These are phyloP conservation scores for Drosophila gaucha DNA, from an alignment of 2,888 invertebrate genomes.

Conservation along the genomic window DNA sequence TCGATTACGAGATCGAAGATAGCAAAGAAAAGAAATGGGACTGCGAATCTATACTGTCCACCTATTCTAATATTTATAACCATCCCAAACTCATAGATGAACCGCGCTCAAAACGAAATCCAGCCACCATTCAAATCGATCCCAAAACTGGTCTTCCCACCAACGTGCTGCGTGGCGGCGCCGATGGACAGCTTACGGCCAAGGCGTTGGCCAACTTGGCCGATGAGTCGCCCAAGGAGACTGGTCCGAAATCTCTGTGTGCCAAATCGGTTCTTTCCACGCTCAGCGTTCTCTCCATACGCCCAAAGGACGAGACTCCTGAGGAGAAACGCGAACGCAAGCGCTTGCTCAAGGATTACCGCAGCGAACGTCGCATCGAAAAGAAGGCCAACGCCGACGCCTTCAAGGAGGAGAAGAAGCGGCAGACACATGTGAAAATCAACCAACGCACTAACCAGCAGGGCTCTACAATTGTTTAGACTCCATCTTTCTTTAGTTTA, in stretches of 20 bases:
- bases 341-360: slow-evolving; percentile 90
- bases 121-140: slow-evolving; percentile 87
- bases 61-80: slow-evolving; percentile 96
- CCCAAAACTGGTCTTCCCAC: slow-evolving; percentile 90
- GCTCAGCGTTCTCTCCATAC: slow-evolving; percentile 88
- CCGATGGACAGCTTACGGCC: slow-evolving; percentile 88
- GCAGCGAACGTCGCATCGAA: slow-evolving; percentile 91
- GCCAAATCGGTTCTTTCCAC: slow-evolving; percentile 89
- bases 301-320: slow-evolving; percentile 91
- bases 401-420: slow-evolving; percentile 94
- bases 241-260: slow-evolving; percentile 87
- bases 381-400: slow-evolving; percentile 92
- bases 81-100: slow-evolving; percentile 95
- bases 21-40: slow-evolving; percentile 91
- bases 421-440: slow-evolving; percentile 90
- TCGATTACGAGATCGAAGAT: slow-evolving; percentile 87
- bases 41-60: slow-evolving; percentile 95
- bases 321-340: slow-evolving; percentile 93
- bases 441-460: slow-evolving; percentile 91
- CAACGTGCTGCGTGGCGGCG: slow-evolving; percentile 87
- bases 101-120: slow-evolving; percentile 85
- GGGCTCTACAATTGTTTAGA: slow-evolving; percentile 87
- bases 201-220: slow-evolving; percentile 89
- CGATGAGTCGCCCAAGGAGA: slow-evolving; percentile 74
- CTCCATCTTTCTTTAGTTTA: slow-evolving; percentile 20